These are phyloP conservation scores for Drosophila longiperda DNA, from an alignment of 2,888 invertebrate genomes.

Conservation along the genomic window DNA sequence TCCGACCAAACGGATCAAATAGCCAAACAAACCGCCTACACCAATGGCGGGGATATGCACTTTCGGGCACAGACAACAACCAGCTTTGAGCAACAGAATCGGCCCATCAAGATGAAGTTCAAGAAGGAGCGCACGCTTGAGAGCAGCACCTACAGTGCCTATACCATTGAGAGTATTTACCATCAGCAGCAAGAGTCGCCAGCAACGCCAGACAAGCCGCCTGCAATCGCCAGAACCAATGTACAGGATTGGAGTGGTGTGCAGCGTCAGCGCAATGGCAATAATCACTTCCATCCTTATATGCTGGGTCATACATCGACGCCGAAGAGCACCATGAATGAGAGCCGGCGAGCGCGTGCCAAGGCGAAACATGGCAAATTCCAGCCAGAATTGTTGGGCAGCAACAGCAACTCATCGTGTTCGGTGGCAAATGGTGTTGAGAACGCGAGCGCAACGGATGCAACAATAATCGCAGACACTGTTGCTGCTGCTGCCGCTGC, in stretches of 20 bases:
- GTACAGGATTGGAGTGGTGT: constrained; percentile 30
- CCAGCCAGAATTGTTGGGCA: constrained; percentile 59
- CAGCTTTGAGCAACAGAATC: constrained; percentile 81
- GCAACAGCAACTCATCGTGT: constrained; percentile 83
- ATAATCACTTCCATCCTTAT: constrained; percentile 83
- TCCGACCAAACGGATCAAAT: constrained; percentile 33
- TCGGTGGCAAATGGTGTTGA: constrained; percentile 64
- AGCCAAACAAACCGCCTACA: constrained; percentile 31
- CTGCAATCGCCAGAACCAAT: constrained; percentile 20
- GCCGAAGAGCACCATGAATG: constrained; percentile 74
- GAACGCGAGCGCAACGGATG: neutral
- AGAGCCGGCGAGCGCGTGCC: constrained; percentile 61
- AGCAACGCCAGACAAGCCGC: constrained; percentile 14
- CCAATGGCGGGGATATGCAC: constrained; percentile 70
- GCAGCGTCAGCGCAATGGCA: constrained; percentile 75
- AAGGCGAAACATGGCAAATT: constrained; percentile 76
- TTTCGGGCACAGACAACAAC: constrained; percentile 81
- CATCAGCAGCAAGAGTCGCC: constrained; percentile 65
- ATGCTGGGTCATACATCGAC: constrained; percentile 82
- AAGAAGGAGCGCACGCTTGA: constrained; percentile 81
- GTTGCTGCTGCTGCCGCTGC: constrained; percentile 6
- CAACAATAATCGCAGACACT: constrained; percentile 8
- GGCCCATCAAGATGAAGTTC: constrained; percentile 85
- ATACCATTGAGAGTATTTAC: constrained; percentile 81
- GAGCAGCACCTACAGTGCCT: constrained; percentile 82